Base-by-base conservation (phyloP, 1,140 invertebrate species). In the Conus ventricosus region DNA sequence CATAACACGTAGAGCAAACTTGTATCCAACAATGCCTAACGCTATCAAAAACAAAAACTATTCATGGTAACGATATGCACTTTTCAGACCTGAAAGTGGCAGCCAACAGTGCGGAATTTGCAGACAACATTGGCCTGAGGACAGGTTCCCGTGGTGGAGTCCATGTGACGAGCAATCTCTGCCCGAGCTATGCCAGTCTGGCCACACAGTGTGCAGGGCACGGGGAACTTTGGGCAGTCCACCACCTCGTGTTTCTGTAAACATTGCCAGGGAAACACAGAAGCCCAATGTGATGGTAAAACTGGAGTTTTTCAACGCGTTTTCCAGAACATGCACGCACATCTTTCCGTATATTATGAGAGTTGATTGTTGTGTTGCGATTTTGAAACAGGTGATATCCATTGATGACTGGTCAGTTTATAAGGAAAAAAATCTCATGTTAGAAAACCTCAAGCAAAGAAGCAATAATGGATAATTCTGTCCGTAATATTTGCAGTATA, bases 191-290 rank as follows among this genome's bases (percentile, higher is more conserved):
- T 90, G 7, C 90, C 89, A 5, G 80, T 82, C 63, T 89, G 82
- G 25, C 91, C 89, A 86, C 91, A 92, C 71, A 90, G 27, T 39
- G 88, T 91, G 71, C 91, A 92, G 15, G 51, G 54, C 17, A 92
- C 89, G 75, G 91, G 91, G 25, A 90, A 90, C 83, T 91, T 91
- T 13, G 80, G 57, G 80, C 91, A 92, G 13, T 87, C 63, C 78
- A 92, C 85, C 54, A 92, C 54, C 67, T 92, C 89, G 54, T 92
- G 91, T 75, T 85, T 89, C 91, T 92, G 63, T 11, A 90, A 91
- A 87, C 39, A 57, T 39, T 39, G 39, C 39, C 39, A 39, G 39
- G 39, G 39, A 39, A 51, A 80, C 80, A 25, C 25, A 57, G 71
- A 55, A 82, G 53, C 11, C 23, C 23, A 27, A 15, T 55, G n/a